phyloP scores from a whole-genome alignment of 2,797 vertebrate genomes.

The Siniperca obscura region DNA sequence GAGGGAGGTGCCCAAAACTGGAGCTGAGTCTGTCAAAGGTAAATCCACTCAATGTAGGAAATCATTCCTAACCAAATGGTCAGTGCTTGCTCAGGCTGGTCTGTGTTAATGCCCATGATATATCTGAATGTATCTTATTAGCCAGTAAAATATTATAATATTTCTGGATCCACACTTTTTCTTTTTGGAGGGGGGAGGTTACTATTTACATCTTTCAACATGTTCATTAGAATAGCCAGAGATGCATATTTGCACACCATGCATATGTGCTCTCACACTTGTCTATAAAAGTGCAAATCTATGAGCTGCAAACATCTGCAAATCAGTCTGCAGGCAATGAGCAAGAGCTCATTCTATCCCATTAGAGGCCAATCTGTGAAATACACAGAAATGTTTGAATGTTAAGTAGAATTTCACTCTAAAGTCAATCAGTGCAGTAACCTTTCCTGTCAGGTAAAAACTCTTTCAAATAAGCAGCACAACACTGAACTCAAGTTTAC shows the following conservation, averaged over 20 bases:
- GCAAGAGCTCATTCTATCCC: slow-evolving; percentile 5
- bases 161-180: neutral
- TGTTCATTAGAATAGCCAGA: neutral
- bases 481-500: slow-evolving; percentile 4
- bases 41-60: slow-evolving; percentile 25
- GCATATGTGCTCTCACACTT: neutral
- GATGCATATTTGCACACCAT: neutral
- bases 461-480: slow-evolving; percentile 3
- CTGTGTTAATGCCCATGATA: neutral
- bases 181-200: no score
- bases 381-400: neutral
- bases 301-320: slow-evolving; percentile 37
- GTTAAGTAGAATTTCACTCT: neutral
- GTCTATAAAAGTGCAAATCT: slow-evolving; percentile 25
- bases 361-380: slow-evolving; percentile 1
- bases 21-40: slow-evolving; percentile 44
- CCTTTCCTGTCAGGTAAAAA: neutral
- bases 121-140: neutral
- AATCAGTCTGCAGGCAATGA: neutral
- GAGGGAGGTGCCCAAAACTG: slow-evolving; percentile 39
- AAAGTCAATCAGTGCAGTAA: slow-evolving; percentile 12
- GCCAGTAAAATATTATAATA: neutral
- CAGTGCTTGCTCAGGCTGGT: neutral
- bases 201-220: slow-evolving; percentile 13
- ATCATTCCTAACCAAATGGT: slow-evolving; percentile 10